Percentiles rank a stretch among this genome's conserved stretches.
phyloP scores from a whole-genome alignment of 2,888 invertebrate genomes.

The Lacanobia oleracea region DNA sequence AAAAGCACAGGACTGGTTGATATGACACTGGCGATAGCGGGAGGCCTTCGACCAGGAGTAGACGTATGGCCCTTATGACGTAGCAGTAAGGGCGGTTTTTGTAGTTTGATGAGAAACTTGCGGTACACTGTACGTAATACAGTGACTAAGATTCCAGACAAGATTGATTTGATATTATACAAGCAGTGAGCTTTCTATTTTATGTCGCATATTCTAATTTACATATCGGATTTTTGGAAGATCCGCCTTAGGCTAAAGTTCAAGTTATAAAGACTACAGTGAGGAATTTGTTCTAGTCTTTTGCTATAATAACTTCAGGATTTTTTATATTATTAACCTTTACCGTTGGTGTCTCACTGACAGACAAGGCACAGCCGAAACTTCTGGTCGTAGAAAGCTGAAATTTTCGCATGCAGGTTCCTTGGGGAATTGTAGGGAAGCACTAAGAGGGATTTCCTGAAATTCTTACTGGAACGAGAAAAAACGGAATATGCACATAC shows the following conservation, averaged over 20 bases:
- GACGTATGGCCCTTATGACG: not conserved
- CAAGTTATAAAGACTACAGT: not conserved
- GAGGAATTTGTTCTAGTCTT: not conserved
- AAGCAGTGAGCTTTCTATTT: constrained; percentile 15
- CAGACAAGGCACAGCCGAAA: too few species aligned
- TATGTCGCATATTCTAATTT: constrained; percentile 34
- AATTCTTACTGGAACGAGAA: too few species aligned
- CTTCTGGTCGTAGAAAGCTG: too few species aligned
- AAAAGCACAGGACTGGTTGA: not conserved
- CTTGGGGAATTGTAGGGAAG: too few species aligned
- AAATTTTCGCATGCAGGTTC: too few species aligned
- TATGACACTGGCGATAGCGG: too few species aligned
- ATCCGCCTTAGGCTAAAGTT: constrained; percentile 6
- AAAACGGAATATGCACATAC: too few species aligned
- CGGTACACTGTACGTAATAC: not conserved
- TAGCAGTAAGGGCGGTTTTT: not conserved
- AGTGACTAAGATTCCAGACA: not conserved
- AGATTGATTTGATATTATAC: constrained; percentile 43
- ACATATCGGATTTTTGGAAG: constrained; percentile 47
- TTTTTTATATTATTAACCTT: not conserved
- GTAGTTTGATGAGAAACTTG: not conserved
- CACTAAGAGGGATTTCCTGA: too few species aligned
- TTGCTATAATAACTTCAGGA: not conserved
- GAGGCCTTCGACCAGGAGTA: not conserved
- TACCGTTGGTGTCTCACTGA: too few species aligned